These are phyloP conservation scores for Percopsis omiscomaycus DNA, from an alignment of 2,797 vertebrate genomes.

Conservation along the genomic window DNA sequence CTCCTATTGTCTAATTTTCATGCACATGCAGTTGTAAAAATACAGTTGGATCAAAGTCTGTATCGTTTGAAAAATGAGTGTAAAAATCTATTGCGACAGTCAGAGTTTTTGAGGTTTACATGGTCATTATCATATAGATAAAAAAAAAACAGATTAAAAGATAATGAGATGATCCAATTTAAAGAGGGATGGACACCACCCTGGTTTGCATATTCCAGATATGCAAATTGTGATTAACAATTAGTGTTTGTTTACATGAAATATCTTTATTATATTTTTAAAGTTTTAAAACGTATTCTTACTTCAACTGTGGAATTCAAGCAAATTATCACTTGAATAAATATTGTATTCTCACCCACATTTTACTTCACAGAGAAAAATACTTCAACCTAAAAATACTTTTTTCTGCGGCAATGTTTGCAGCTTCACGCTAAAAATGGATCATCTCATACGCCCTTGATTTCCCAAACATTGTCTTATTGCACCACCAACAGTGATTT, in stretches of 20 bases:
- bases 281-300: not conserved
- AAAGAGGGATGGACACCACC: constrained; percentile 39
- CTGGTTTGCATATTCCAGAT: constrained; percentile 60
- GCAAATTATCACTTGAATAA: constrained; percentile 2
- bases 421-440: constrained; percentile 60
- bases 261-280: not conserved
- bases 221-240: not conserved
- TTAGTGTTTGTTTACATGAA: not conserved
- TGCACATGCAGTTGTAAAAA: constrained; percentile 83
- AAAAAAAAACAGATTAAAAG: constrained; percentile 39
- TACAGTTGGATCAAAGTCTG: constrained; percentile 73
- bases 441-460: constrained; percentile 72
- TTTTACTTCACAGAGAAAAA: constrained; percentile 26
- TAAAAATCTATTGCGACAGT: constrained; percentile 81
- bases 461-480: constrained; percentile 70
- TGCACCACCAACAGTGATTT: constrained; percentile 51
- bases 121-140: constrained; percentile 66
- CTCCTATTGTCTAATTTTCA: constrained; percentile 61
- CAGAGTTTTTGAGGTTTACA: constrained; percentile 81
- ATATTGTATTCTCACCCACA: not conserved
- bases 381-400: not conserved
- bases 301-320: constrained; percentile 5
- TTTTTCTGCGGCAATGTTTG: constrained; percentile 36
- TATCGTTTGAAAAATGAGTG: constrained; percentile 70
- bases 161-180: constrained; percentile 70